Conservation (phyloP, 2,797 vertebrate genomes). For the Poecilia gillii region DNA sequence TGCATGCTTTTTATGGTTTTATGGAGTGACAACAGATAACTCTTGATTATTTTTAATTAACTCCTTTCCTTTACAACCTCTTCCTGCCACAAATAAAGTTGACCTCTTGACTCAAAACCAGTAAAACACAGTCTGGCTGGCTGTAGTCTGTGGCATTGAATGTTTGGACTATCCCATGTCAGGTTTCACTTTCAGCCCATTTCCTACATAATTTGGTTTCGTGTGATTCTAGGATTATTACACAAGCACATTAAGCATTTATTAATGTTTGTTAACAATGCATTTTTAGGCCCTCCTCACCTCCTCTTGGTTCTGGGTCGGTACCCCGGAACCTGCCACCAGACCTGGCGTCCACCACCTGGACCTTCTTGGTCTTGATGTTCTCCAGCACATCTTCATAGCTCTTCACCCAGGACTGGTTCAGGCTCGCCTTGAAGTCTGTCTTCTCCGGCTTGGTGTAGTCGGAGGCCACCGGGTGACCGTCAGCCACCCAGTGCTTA, state of each 20-base stretch:
- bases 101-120: neutral
- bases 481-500: slow-evolving; percentile 87
- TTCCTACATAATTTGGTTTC: neutral
- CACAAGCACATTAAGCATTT: neutral
- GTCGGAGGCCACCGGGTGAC: slow-evolving; percentile 81
- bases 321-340: slow-evolving; percentile 87
- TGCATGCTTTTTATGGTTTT: neutral
- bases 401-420: slow-evolving; percentile 84
- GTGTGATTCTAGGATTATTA: neutral
- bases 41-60: neutral
- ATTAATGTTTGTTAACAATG: neutral
- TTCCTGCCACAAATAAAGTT: neutral
- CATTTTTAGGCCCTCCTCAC: slow-evolving; percentile 67
- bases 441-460: slow-evolving; percentile 61
- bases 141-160: neutral
- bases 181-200: neutral
- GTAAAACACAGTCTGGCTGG: neutral
- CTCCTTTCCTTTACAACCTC: neutral
- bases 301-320: slow-evolving; percentile 89
- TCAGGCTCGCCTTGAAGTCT: slow-evolving; percentile 78
- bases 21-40: neutral
- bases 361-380: slow-evolving; percentile 78
- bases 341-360: slow-evolving; percentile 89
- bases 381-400: slow-evolving; percentile 91
- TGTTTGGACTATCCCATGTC: too few relatives aligned